Percentiles rank a stretch among this genome's conserved stretches.
These are phyloP conservation scores for Aurelia sp. DNA, from an alignment of 30 jellyfish, hydroid and myxozoan species.

Conservation along the genomic window DNA sequence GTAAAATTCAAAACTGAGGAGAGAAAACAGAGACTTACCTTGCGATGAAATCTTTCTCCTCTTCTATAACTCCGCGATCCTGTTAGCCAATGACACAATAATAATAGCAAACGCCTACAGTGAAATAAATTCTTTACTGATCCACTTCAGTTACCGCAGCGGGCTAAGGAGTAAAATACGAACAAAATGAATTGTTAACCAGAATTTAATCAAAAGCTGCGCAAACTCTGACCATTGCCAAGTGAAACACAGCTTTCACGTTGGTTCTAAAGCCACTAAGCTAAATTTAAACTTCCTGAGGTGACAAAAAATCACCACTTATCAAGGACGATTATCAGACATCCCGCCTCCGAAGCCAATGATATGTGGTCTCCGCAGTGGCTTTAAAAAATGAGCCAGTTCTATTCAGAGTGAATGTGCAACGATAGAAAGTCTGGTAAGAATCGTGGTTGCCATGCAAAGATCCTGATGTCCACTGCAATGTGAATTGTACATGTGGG, in stretches of 20 bases:
- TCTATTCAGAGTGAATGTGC: no score
- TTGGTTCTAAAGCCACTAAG: constrained; percentile 51
- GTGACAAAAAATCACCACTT: constrained; percentile 60
- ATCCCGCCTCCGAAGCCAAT: constrained; percentile 8
- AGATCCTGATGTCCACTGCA: no score
- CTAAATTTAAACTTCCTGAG: constrained; percentile 77
- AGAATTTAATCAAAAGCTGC: constrained; percentile 27
- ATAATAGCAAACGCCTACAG: background rate
- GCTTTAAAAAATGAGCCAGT: no score
- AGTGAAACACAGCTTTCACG: constrained; percentile 31
- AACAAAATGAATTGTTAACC: constrained; percentile 23
- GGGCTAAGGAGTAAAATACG: constrained; percentile 7
- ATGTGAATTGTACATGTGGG: no score
- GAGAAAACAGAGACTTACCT: no score
- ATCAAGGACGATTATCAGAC: constrained; percentile 36
- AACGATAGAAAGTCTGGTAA: no score
- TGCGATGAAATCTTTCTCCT: no score
- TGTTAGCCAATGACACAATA: no score
- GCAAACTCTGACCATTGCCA: constrained; percentile 44
- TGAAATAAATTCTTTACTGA: background rate
- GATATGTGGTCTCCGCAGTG: no score
- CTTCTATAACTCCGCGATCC: no score
- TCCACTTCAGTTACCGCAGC: constrained; percentile 3
- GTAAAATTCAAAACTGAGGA: no score
- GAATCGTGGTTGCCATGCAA: no score